Percentiles rank a stretch among this genome's conserved stretches.
phyloP scores from a whole-genome alignment of 1,140 invertebrate species.

The Bilobella aurantiaca region DNA sequence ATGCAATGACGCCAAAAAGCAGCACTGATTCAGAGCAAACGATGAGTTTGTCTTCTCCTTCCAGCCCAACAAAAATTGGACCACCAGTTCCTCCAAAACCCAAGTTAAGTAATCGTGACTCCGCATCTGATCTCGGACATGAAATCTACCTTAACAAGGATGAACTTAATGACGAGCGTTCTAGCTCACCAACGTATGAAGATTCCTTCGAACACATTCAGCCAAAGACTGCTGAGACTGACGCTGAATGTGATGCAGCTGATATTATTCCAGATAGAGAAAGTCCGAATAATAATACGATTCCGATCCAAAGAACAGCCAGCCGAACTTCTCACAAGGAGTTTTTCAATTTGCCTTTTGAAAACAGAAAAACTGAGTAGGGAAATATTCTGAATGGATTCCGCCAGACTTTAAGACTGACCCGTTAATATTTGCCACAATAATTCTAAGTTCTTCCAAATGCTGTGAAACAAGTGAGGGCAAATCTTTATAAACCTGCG shows the following conservation, averaged over 20 bases:
- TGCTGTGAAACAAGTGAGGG: too few relatives aligned
- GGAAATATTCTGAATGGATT: not conserved
- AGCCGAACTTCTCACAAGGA: not conserved
- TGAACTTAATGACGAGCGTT: not conserved
- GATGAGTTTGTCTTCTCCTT: not conserved
- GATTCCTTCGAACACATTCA: not conserved
- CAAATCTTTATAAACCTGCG: too few relatives aligned
- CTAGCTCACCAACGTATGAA: not conserved
- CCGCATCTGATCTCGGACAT: not conserved
- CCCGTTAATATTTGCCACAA: too few relatives aligned
- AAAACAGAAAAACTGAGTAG: not conserved
- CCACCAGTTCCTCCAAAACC: constrained; percentile 32
- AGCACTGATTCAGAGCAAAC: not conserved
- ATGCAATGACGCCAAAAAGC: not conserved
- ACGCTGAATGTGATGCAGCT: not conserved
- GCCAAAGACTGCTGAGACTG: not conserved
- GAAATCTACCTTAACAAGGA: constrained; percentile 16
- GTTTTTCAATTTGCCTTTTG: constrained; percentile 1
- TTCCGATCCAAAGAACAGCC: not conserved
- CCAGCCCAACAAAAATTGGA: constrained; percentile 8
- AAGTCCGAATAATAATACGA: not conserved
- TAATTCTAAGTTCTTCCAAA: too few relatives aligned
- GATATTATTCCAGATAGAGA: not conserved
- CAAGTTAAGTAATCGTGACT: not conserved
- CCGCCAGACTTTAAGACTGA: not conserved